Base-by-base conservation (phyloP, 2,113 vertebrate genomes). In the Hippocampus abdominalis region DNA sequence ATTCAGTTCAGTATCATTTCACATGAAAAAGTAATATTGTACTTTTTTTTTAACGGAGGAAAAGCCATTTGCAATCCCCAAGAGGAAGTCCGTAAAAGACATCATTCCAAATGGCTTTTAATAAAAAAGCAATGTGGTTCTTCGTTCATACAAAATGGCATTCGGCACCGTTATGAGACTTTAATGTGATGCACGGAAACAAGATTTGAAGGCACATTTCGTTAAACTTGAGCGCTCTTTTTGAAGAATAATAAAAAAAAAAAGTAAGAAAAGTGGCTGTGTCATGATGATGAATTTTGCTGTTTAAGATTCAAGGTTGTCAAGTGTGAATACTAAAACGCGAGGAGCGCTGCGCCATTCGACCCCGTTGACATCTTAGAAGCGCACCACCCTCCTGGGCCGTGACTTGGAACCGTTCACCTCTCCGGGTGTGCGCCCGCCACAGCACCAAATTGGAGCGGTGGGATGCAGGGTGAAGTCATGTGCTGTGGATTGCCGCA, bases 401-500 rank as follows among this genome's bases (percentile, higher is more conserved):
- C 13, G 42, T 8, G 6, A 44, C 16, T 25, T 25, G 10, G 3
- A 27, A 46, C 13, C 15, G 42, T 25, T 46, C 15, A 27, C 18
- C 10, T 62, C 60, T 20, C 27, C 57, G n/a, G 10, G 3, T 3
- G 51, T 0, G 32, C 20, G 1, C 20, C 13, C 20, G 1, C 20
- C 13, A 3, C 32, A 20, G 9, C 16, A 64, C 5, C 27, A 60
- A 32, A 29, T 18, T 20, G 5, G 27, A 60, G 57, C 56, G 66
- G 49, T 23, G 23, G 23, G 20, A 13, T 11, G 8, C 12, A 10
- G 15, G n/a, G 36, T 15, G n/a, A 9, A 68, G 53, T 23, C 8
- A 15, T 11, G 10, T 66, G 48, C 15, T 9, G 69, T 72, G 65
- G 70, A 78, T 72, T 36, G 57, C 23, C 27, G 44, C 62, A 59